Conservation (phyloP, 2,113 vertebrate genomes). For the Ammodytes marinus region DNA sequence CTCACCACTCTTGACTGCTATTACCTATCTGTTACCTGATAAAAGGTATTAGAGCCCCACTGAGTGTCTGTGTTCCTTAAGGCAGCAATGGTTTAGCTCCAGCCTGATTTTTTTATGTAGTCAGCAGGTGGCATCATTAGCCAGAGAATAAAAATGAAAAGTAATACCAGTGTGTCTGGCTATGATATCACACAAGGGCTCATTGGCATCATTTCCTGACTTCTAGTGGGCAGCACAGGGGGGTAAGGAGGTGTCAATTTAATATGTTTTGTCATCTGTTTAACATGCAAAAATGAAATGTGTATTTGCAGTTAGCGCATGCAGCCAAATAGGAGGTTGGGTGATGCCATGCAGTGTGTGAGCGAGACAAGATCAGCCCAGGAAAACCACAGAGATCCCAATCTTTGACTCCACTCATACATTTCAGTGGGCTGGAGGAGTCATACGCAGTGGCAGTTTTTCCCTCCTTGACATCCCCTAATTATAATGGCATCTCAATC, state of each 20-base stretch:
- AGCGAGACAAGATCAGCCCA: slow-evolving; percentile 63
- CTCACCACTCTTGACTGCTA: slow-evolving; percentile 59
- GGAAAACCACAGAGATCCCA: slow-evolving; percentile 69
- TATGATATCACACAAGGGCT: slow-evolving; percentile 82
- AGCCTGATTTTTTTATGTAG: slow-evolving; percentile 83
- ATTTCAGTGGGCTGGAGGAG: slow-evolving; percentile 25
- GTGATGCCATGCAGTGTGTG: slow-evolving; percentile 54
- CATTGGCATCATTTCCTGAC: slow-evolving; percentile 62
- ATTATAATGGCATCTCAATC: slow-evolving; percentile 54
- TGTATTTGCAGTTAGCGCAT: slow-evolving; percentile 33
- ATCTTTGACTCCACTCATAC: slow-evolving; percentile 43
- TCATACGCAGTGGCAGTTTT: slow-evolving; percentile 35
- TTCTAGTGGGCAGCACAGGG: slow-evolving; percentile 62
- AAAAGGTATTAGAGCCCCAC: slow-evolving; percentile 60
- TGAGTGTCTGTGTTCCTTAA: slow-evolving; percentile 64
- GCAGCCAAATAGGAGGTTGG: slow-evolving; percentile 50
- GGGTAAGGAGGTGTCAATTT: slow-evolving; percentile 81
- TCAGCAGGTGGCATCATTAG: slow-evolving; percentile 90
- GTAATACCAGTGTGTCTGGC: slow-evolving; percentile 77
- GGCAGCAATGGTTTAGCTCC: slow-evolving; percentile 63
- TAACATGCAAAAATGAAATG: slow-evolving; percentile 43
- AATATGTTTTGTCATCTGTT: slow-evolving; percentile 76
- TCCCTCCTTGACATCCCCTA: slow-evolving; percentile 45
- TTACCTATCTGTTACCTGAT: slow-evolving; percentile 74
- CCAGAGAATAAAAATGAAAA: slow-evolving; percentile 86